phyloP scores from a whole-genome alignment of 2,113 vertebrate genomes.

The Oncorhynchus mykiss region DNA sequence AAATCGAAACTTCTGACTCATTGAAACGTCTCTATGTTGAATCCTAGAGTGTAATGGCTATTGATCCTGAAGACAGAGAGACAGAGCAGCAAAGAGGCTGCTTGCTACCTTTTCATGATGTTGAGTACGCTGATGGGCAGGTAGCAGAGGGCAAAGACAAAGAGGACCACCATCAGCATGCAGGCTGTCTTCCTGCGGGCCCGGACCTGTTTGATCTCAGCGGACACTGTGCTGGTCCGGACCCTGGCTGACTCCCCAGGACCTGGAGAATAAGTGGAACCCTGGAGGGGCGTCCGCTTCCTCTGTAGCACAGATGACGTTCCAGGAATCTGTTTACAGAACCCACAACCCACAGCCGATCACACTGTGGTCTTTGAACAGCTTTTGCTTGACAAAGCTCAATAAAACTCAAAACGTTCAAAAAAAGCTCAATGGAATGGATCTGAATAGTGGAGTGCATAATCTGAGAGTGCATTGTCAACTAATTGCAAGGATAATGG shows the following conservation, averaged over 20 bases:
- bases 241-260: constrained; percentile 76
- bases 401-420: neutral
- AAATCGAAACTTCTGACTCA: neutral
- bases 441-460: neutral
- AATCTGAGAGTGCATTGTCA: neutral
- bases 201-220: constrained; percentile 93
- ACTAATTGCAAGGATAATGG: too few relatives aligned
- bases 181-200: constrained; percentile 91
- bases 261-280: constrained; percentile 67
- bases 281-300: constrained; percentile 85
- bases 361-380: neutral
- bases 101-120: constrained; percentile 90
- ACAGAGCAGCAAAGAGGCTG: neutral
- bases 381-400: too few relatives aligned
- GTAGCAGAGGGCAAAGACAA: constrained; percentile 95
- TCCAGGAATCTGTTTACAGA: constrained; percentile 85
- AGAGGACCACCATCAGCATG: constrained; percentile 95
- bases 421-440: neutral
- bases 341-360: neutral
- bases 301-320: constrained; percentile 88
- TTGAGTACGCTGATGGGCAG: constrained; percentile 96
- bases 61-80: neutral
- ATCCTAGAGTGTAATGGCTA: neutral
- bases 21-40: neutral
- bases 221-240: constrained; percentile 81